Evolutionary conservation across 37 sponge, comb jelly and placozoan genomes (phyloP).

Genomic region (Chondrilla cf. caribensis): DNA sequence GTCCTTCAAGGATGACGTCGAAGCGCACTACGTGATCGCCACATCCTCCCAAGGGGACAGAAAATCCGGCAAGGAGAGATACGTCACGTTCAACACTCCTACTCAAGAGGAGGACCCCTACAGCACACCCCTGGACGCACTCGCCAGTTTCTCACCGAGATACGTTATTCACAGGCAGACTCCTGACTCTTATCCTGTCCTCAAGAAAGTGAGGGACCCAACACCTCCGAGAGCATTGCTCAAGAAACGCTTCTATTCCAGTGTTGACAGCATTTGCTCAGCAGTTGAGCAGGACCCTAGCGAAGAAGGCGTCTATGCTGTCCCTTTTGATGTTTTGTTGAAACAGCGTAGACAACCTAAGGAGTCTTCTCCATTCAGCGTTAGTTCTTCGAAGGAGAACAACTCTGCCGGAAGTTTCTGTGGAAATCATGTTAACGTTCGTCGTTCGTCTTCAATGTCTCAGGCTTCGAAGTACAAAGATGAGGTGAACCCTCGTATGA

Average conservation of each 20-base stretch:
- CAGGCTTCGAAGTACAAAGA: too few species aligned
- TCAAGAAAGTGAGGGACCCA: not conserved
- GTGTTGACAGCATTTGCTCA: not conserved
- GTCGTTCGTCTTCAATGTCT: too few species aligned
- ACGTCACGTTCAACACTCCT: not conserved
- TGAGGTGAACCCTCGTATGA: too few species aligned
- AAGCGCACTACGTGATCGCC: not conserved
- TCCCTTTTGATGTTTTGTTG: not conserved
- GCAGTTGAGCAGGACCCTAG: not conserved
- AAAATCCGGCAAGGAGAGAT: too few species aligned
- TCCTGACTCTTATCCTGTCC: not conserved
- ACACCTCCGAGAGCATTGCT: not conserved
- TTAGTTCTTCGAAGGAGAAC: too few species aligned
- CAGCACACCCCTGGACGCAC: not conserved
- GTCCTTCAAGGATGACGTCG: not conserved
- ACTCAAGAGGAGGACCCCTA: constrained; percentile 7
- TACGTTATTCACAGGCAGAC: not conserved
- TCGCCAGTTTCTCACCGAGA: not conserved
- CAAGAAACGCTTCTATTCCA: not conserved
- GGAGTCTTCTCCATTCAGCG: too few species aligned
- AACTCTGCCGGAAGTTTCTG: too few species aligned
- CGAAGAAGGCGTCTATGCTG: not conserved
- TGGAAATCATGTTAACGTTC: too few species aligned
- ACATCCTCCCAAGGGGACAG: not conserved
- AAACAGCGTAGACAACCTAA: not conserved